Percentiles rank a stretch among this genome's conserved stretches.
These are phyloP conservation scores for Dasyurus viverrinus DNA, from an alignment of 2,113 vertebrate genomes.

Conservation along the genomic window DNA sequence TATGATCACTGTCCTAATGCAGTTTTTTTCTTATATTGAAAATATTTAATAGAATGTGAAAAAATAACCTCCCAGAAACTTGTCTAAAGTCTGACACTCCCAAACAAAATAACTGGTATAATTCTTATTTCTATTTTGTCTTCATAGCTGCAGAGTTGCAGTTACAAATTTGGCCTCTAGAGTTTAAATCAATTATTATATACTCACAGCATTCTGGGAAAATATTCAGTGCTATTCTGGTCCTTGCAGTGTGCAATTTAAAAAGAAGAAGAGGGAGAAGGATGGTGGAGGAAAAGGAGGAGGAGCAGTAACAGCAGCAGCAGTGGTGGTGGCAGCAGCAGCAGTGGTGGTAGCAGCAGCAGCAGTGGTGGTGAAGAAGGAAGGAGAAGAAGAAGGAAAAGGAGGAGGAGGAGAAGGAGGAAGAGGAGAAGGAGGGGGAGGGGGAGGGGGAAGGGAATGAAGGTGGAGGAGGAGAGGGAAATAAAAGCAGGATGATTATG, in stretches of 20 bases:
- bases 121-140: constrained; percentile 5
- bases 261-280: neutral
- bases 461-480: neutral
- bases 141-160: constrained; percentile 17
- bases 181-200: neutral
- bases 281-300: too few relatives aligned
- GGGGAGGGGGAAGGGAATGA: neutral
- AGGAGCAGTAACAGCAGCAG: neutral
- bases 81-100: neutral
- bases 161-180: neutral
- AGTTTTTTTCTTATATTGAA: neutral
- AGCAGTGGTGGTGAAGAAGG: neutral
- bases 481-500: too few relatives aligned
- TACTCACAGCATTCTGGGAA: neutral
- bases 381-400: too few relatives aligned
- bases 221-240: neutral
- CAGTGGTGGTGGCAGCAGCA: neutral
- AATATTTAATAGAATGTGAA: neutral
- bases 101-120: neutral
- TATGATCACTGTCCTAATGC: neutral
- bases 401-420: too few relatives aligned
- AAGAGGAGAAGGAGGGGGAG: too few relatives aligned
- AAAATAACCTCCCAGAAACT: neutral
- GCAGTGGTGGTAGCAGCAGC: neutral
- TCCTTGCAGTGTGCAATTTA: neutral